phyloP scores from a whole-genome alignment of 2,888 invertebrate genomes.

The Tetragonula carbonaria region DNA sequence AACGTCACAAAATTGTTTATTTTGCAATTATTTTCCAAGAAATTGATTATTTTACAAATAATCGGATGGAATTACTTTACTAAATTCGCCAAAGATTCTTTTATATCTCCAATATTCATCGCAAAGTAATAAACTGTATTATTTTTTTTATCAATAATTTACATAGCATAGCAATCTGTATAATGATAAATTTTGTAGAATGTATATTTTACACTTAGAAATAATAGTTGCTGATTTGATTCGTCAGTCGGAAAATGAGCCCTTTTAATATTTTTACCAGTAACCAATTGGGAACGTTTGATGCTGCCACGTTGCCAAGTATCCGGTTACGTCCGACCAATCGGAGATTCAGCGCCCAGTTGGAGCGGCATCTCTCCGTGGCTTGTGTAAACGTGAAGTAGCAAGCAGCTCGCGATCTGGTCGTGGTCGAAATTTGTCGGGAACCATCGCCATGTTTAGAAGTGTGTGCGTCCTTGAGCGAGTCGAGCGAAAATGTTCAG shows the following conservation, averaged over 20 bases:
- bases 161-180: neutral
- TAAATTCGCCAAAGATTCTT: neutral
- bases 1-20: neutral
- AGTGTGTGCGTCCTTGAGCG: constrained; percentile 83
- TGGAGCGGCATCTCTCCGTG: constrained; percentile 68
- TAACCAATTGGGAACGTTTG: constrained; percentile 77
- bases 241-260: constrained; percentile 64
- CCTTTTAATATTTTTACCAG: constrained; percentile 64
- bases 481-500: constrained; percentile 83
- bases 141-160: constrained; percentile 5
- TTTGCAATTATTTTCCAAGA: neutral
- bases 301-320: constrained; percentile 84
- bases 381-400: constrained; percentile 69
- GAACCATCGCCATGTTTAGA: constrained; percentile 86
- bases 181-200: constrained; percentile 19
- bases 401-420: constrained; percentile 67
- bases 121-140: neutral
- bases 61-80: neutral
- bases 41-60: neutral
- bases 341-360: constrained; percentile 67
- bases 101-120: neutral
- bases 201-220: constrained; percentile 16
- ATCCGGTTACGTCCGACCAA: constrained; percentile 78
- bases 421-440: constrained; percentile 79
- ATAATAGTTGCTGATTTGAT: constrained; percentile 76